A percentile compares a stretch with the other conserved stretches of the same genome.
phyloP scores from a whole-genome alignment of 2,113 vertebrate genomes.

The Cryptotis parvus region DNA sequence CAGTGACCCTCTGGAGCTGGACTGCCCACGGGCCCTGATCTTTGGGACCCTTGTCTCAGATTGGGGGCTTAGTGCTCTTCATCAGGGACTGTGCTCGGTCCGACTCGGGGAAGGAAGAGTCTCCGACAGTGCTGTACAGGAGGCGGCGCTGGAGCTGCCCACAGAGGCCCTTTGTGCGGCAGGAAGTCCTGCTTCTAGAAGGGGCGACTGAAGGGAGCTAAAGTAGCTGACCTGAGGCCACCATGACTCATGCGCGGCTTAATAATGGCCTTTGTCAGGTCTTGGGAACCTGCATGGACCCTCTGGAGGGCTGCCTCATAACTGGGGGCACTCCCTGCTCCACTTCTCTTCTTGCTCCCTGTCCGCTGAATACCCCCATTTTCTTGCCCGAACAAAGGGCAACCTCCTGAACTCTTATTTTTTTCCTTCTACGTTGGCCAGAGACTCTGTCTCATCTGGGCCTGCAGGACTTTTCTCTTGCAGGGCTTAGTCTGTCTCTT shows the following conservation, averaged over 20 bases:
- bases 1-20: not conserved
- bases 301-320: accelerated
- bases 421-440: constrained; percentile 7
- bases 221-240: constrained; percentile 63
- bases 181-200: constrained; percentile 50
- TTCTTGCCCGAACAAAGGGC: constrained; percentile 59
- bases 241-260: constrained; percentile 40
- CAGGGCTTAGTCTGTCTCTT: not conserved
- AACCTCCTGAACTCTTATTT: constrained; percentile 24
- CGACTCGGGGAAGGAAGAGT: not conserved
- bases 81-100: not conserved
- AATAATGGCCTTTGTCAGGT: constrained; percentile 59
- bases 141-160: not conserved
- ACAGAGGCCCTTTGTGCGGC: constrained; percentile 72
- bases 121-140: not conserved
- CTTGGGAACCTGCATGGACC: constrained; percentile 48
- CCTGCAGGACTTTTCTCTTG: not conserved
- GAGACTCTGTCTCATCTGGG: constrained; percentile 14
- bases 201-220: not conserved
- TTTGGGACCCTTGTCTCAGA: not conserved
- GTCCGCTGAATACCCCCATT: constrained; percentile 48
- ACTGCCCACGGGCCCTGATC: accelerated
- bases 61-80: not conserved
- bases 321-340: not conserved
- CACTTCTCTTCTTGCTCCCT: not conserved